These are phyloP conservation scores for Hippopotamyrus pictus DNA, from an alignment of 2,797 vertebrate species.

Conservation along the genomic window DNA sequence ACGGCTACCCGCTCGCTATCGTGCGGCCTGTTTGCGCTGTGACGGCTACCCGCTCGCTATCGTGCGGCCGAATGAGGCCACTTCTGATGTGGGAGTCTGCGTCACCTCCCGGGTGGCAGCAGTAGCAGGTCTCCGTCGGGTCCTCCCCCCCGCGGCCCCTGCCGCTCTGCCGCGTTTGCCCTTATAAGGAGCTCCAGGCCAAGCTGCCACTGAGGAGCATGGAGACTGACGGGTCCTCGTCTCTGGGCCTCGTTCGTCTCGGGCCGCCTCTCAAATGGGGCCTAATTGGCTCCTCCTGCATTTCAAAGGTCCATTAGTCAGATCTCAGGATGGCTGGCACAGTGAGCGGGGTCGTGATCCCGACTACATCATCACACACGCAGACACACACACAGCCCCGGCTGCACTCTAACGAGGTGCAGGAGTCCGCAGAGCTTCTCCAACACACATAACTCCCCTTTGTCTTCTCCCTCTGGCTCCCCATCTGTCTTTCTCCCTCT, in stretches of 20 bases:
- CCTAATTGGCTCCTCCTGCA: slow-evolving; percentile 10
- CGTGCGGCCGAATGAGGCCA: neutral
- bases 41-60: neutral
- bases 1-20: neutral
- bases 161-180: neutral
- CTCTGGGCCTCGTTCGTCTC: neutral
- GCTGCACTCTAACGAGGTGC: neutral
- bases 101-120: neutral
- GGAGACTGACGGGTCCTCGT: neutral
- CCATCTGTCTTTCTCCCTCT: neutral
- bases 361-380: neutral
- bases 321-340: neutral
- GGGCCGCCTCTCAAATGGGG: neutral
- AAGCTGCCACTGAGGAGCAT: neutral
- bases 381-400: neutral
- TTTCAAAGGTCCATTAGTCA: neutral
- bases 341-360: neutral
- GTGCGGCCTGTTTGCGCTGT: neutral
- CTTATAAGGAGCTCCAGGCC: neutral
- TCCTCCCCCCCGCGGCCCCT: neutral
- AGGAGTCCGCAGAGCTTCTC: neutral
- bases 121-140: neutral
- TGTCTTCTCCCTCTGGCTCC: neutral
- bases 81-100: neutral
- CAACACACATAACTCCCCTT: neutral